These are phyloP conservation scores for Numida meleagris DNA, from an alignment of 2,113 vertebrate genomes.

Conservation along the genomic window DNA sequence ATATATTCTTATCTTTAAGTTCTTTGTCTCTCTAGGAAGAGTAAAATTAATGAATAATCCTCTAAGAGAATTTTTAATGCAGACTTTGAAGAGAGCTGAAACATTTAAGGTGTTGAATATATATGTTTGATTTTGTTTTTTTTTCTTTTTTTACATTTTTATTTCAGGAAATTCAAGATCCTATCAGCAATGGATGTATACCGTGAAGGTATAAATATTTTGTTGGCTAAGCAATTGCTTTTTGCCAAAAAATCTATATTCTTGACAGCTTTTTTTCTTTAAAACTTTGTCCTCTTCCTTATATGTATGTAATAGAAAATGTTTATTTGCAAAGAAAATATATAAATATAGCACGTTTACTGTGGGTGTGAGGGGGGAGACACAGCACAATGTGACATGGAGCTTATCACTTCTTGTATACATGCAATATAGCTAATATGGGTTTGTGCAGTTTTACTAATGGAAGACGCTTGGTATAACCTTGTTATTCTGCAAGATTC, in stretches of 20 bases:
- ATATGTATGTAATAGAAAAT: background rate
- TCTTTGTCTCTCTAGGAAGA: background rate
- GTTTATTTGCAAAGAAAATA: background rate
- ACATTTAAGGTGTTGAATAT: background rate
- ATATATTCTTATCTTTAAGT: background rate
- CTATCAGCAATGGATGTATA: constrained; percentile 95
- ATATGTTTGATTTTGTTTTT: background rate
- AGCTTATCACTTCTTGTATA: background rate
- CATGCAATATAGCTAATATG: background rate
- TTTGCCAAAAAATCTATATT: background rate
- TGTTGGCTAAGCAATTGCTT: background rate
- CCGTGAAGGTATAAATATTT: constrained; percentile 88
- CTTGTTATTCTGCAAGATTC: background rate
- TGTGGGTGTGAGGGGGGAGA: too few relatives aligned
- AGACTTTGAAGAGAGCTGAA: background rate
- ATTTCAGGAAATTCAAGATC: constrained; percentile 88
- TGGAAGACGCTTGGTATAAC: background rate
- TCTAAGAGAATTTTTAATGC: background rate
- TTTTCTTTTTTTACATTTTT: background rate
- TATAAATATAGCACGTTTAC: background rate
- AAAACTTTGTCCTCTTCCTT: background rate
- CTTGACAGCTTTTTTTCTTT: background rate
- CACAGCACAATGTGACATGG: background rate
- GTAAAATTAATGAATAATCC: background rate
- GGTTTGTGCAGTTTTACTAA: background rate